phyloP scores from a whole-genome alignment of 2,113 vertebrate genomes.

The Rhinoderma darwinii region DNA sequence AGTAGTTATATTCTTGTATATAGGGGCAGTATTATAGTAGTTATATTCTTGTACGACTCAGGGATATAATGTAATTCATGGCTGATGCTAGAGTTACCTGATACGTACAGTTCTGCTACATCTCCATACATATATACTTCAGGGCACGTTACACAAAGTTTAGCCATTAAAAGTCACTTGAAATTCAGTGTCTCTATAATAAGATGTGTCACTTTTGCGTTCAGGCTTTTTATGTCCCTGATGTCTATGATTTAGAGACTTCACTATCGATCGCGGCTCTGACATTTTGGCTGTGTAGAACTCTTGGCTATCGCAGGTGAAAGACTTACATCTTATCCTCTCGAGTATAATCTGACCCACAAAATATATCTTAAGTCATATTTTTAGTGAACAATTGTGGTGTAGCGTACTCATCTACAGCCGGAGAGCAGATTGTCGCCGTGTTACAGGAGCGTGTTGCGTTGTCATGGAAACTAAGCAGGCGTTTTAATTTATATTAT shows the following conservation, averaged over 20 bases:
- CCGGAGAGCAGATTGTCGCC: constrained; percentile 5
- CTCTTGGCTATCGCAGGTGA: background rate
- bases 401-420: background rate
- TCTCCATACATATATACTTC: background rate
- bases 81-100: background rate
- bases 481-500: constrained; percentile 38
- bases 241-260: constrained; percentile 8
- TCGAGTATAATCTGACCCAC: background rate
- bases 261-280: background rate
- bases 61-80: no score
- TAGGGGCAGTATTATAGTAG: background rate
- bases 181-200: background rate
- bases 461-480: constrained; percentile 31
- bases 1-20: background rate
- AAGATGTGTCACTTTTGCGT: background rate
- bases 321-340: background rate
- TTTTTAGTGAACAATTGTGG: background rate
- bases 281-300: background rate
- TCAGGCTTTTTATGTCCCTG: background rate
- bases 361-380: background rate
- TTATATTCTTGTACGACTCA: no score
- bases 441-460: background rate
- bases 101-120: background rate
- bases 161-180: background rate
- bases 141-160: background rate